Percentiles rank a stretch among this genome's conserved stretches.
These are phyloP conservation scores for Sebastes taczanowskii DNA, from an alignment of 2,797 vertebrate genomes.

Conservation along the genomic window DNA sequence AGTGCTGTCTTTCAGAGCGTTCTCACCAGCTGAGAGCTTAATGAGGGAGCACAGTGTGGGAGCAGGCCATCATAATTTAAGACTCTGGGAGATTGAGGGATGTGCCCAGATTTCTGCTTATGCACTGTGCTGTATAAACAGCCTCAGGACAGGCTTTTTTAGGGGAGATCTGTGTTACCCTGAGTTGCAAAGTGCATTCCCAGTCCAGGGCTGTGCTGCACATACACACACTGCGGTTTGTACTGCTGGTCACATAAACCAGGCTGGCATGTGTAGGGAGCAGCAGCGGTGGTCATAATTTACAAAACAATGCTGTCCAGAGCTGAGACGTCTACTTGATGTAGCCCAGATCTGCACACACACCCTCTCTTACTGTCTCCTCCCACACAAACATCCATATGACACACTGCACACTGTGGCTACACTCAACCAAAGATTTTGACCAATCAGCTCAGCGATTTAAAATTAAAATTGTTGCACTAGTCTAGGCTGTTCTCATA, in stretches of 20 bases:
- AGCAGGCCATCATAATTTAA: constrained; percentile 69
- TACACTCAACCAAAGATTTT: background rate
- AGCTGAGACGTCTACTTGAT: constrained; percentile 5
- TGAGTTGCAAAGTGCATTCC: constrained; percentile 43
- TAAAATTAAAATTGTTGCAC: background rate
- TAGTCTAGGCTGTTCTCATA: no score
- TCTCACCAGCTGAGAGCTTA: constrained; percentile 74
- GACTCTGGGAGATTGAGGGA: constrained; percentile 61
- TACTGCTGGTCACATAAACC: constrained; percentile 51
- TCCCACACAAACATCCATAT: background rate
- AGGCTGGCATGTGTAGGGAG: constrained; percentile 53
- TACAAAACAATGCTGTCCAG: constrained; percentile 41
- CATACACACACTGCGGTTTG: background rate
- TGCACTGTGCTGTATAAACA: constrained; percentile 48
- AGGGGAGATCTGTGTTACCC: constrained; percentile 20
- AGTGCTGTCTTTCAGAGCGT: constrained; percentile 58
- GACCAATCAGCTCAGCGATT: fast-evolving
- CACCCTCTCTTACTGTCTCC: background rate
- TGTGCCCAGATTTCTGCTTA: constrained; percentile 53
- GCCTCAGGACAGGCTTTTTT: constrained; percentile 29
- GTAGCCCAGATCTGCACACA: constrained; percentile 17
- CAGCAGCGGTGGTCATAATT: constrained; percentile 41
- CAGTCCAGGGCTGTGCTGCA: constrained; percentile 6
- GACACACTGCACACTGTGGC: background rate
- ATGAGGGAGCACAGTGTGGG: constrained; percentile 72